Percentiles rank a stretch among this genome's conserved stretches.
Evolutionary conservation across 2,888 invertebrate genomes (phyloP).

Genomic region (Bhutanitis thaidina): DNA sequence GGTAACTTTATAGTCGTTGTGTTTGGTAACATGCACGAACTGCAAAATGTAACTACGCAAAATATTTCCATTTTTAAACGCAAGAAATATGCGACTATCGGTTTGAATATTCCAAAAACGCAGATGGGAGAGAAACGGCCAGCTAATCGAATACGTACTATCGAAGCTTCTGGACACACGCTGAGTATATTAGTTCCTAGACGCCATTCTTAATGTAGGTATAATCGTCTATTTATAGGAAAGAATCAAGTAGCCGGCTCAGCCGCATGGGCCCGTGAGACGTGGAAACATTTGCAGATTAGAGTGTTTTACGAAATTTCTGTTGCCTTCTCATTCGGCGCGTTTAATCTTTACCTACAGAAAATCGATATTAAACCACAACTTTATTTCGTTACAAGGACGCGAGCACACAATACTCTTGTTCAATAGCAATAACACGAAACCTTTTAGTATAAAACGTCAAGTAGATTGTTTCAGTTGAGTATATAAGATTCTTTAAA

Average conservation of each 20-base stretch:
- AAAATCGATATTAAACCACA: conserved; percentile 7
- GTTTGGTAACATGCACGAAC: no score
- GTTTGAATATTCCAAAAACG: background rate
- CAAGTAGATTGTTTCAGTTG: background rate
- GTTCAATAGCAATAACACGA: background rate
- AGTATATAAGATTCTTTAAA: no score
- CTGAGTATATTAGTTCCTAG: conserved; percentile 47
- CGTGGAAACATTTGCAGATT: conserved; percentile 37
- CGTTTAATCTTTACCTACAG: background rate
- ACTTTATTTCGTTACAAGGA: conserved; percentile 11
- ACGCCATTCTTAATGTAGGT: conserved; percentile 46
- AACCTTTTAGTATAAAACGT: background rate
- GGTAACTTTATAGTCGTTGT: no score
- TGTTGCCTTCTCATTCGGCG: conserved; percentile 4
- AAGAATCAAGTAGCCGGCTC: conserved; percentile 58
- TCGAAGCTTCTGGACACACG: conserved; percentile 47
- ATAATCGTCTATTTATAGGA: conserved; percentile 67
- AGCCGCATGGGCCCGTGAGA: conserved; percentile 56
- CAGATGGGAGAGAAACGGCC: background rate
- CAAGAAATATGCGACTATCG: no score
- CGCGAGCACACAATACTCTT: background rate
- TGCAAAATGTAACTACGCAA: no score
- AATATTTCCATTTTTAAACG: no score
- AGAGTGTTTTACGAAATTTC: conserved; percentile 16
- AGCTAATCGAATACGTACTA: background rate